phyloP scores from a whole-genome alignment of 2,888 invertebrate species.

The Cataglyphis rosenhaueri region DNA sequence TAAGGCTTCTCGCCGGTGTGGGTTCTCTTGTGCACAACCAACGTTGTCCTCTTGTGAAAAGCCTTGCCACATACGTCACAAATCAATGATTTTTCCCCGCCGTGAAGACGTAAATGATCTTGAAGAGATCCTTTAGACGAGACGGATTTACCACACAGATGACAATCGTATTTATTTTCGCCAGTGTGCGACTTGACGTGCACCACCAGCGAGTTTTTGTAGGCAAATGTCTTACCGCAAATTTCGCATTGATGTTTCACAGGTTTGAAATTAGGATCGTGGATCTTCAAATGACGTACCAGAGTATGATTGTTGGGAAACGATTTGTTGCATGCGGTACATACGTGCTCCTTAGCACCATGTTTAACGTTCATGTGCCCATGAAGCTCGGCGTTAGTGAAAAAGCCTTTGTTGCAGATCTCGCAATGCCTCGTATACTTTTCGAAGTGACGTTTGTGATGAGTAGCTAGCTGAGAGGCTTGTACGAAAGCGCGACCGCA shows the following conservation, averaged over 20 bases:
- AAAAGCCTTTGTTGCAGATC: conserved; percentile 81
- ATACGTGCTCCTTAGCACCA: conserved; percentile 82
- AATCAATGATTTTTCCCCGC: conserved; percentile 83
- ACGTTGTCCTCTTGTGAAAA: conserved; percentile 84
- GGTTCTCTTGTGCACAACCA: conserved; percentile 84
- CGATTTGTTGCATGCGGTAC: conserved; percentile 75
- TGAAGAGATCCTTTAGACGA: conserved; percentile 84
- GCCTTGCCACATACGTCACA: conserved; percentile 85
- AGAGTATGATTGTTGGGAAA: conserved; percentile 81
- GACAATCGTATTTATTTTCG: conserved; percentile 83
- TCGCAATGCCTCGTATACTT: conserved; percentile 78
- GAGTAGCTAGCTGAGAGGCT: conserved; percentile 79
- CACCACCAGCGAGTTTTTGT: conserved; percentile 82
- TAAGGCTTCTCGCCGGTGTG: conserved; percentile 86
- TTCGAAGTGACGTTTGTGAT: conserved; percentile 80
- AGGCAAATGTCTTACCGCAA: conserved; percentile 84
- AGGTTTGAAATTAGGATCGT: conserved; percentile 81
- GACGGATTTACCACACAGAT: conserved; percentile 84
- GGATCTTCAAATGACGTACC: conserved; percentile 75
- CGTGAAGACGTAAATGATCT: conserved; percentile 84
- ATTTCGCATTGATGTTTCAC: conserved; percentile 82
- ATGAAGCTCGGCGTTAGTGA: conserved; percentile 81
- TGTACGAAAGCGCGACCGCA: conserved; percentile 82
- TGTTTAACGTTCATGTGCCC: conserved; percentile 83
- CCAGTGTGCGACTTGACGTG: conserved; percentile 83